phyloP scores from a whole-genome alignment of 2,113 vertebrate genomes.

The Chascanopsetta lugubris region DNA sequence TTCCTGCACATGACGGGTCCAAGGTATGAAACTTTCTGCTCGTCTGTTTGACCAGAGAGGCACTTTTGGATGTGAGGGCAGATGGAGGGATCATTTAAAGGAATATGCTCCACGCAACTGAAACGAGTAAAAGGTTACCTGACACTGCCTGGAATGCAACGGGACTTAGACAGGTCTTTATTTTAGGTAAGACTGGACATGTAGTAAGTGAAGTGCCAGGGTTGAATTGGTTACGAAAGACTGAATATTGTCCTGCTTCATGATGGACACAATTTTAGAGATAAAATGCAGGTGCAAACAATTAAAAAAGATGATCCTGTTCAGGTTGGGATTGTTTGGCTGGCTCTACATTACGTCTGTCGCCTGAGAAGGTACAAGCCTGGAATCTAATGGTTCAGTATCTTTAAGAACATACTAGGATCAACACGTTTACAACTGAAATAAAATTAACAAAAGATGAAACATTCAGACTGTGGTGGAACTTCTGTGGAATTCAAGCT shows the following conservation, averaged over 20 bases:
- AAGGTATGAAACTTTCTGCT: constrained; percentile 19
- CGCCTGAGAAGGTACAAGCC: background rate
- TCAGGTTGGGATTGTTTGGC: background rate
- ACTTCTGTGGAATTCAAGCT: too few species aligned
- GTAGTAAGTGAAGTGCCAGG: background rate
- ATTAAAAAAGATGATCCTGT: background rate
- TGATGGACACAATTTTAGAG: background rate
- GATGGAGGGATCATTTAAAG: constrained; percentile 52
- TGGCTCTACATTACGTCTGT: background rate
- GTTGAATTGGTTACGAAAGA: background rate
- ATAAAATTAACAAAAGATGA: background rate
- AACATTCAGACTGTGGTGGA: too few species aligned
- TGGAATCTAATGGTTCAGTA: background rate
- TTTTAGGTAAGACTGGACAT: background rate
- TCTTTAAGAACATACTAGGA: too few species aligned
- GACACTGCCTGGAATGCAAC: background rate
- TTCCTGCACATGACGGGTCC: constrained; percentile 21
- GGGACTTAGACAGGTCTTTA: background rate
- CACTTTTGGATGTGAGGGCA: constrained; percentile 39
- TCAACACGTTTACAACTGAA: background rate
- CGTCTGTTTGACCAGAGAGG: constrained; percentile 14
- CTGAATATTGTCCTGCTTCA: background rate
- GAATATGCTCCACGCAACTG: constrained; percentile 5
- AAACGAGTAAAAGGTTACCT: background rate
- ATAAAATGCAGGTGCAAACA: background rate